Conservation (phyloP, 2,888 invertebrate species). For the Siphlonurus alternatus region DNA sequence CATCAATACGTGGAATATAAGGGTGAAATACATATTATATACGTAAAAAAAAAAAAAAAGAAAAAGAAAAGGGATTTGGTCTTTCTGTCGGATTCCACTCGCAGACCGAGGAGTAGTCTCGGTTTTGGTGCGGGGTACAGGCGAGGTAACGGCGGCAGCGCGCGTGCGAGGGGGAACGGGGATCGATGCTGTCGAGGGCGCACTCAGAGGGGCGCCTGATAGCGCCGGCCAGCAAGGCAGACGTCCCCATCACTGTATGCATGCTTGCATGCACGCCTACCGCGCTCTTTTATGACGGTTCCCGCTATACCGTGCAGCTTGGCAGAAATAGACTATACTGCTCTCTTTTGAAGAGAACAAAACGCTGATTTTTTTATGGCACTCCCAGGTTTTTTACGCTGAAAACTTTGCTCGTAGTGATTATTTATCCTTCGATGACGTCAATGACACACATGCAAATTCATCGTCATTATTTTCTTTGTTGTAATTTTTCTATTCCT, state of each 20-base stretch:
- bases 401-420: neutral
- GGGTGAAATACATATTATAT: too few species aligned
- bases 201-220: neutral
- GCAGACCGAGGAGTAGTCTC: too few species aligned
- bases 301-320: neutral
- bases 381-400: neutral
- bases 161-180: neutral
- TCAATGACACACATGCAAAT: too few species aligned
- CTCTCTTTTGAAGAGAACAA: neutral
- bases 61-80: too few species aligned
- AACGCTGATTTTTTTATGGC: neutral
- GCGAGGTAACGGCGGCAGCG: neutral
- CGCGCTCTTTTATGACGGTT: neutral
- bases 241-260: neutral
- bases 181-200: neutral
- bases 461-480: too few species aligned
- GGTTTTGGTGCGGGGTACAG: neutral
- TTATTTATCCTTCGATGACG: neutral
- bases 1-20: too few species aligned
- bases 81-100: too few species aligned
- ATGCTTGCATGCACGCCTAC: neutral
- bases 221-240: neutral
- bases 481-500: too few species aligned
- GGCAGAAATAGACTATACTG: neutral
- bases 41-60: too few species aligned